Evolutionary conservation across 2,888 invertebrate genomes (phyloP).

Genomic region (Danaus chrysippus): DNA sequence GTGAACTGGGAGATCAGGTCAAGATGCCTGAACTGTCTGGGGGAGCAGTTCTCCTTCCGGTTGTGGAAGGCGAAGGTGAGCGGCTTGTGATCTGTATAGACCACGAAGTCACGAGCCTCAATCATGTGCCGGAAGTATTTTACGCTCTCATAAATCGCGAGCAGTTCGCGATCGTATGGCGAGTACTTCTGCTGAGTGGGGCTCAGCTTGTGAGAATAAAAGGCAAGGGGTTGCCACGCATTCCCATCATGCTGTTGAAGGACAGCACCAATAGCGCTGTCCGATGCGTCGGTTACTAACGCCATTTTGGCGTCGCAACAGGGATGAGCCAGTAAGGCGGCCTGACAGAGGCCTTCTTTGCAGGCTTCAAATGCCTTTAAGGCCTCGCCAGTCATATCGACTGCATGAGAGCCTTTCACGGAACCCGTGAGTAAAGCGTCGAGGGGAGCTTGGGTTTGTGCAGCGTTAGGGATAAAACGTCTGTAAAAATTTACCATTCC

Average conservation of each 20-base stretch:
- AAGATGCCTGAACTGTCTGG: constrained; percentile 3
- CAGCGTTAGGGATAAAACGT: neutral
- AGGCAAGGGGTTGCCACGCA: constrained; percentile 2
- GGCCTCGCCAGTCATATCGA: neutral
- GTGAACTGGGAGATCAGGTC: constrained; percentile 8
- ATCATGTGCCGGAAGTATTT: constrained; percentile 14
- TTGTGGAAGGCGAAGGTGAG: neutral
- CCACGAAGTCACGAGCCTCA: constrained; percentile 9
- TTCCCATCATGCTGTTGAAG: neutral
- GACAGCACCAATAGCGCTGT: neutral
- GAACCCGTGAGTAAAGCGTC: neutral
- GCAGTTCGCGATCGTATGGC: constrained; percentile 10
- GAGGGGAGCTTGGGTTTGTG: constrained; percentile 2
- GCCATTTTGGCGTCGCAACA: neutral
- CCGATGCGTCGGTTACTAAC: constrained; percentile 8
- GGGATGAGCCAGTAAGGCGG: neutral
- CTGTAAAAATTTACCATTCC: constrained; percentile 11
- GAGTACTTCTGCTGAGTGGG: constrained; percentile 12
- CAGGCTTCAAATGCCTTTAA: neutral
- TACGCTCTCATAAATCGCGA: constrained; percentile 13
- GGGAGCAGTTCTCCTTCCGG: constrained; percentile 9
- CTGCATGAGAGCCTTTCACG: neutral
- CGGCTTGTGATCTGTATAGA: constrained; percentile 8
- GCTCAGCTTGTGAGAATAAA: constrained; percentile 6
- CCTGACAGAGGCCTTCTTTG: neutral